Conservation (phyloP, 2,113 vertebrate species). For the Phrynosoma platyrhinos region DNA sequence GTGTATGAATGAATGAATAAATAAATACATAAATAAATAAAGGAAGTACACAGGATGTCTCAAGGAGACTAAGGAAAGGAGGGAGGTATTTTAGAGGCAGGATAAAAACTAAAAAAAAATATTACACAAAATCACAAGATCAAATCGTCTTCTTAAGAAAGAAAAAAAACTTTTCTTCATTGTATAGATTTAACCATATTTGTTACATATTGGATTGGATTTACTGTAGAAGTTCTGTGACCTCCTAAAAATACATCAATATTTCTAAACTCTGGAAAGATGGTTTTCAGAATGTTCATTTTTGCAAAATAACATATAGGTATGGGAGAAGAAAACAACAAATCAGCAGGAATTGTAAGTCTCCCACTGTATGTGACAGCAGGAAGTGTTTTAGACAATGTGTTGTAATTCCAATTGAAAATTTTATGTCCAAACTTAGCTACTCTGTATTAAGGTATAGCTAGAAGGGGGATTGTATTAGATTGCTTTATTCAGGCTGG, state of each 20-base stretch:
- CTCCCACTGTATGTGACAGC: slow-evolving; percentile 28
- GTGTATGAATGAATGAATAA: too few relatives aligned
- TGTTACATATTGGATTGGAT: neutral
- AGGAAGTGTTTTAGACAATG: slow-evolving; percentile 38
- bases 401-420: neutral
- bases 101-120: neutral
- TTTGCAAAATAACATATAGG: slow-evolving; percentile 61
- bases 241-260: slow-evolving; percentile 47
- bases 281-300: slow-evolving; percentile 51
- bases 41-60: too few relatives aligned
- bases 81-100: neutral
- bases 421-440: too few relatives aligned
- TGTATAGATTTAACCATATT: slow-evolving; percentile 21
- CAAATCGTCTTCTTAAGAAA: slow-evolving; percentile 30
- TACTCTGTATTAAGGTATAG: too few relatives aligned
- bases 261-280: slow-evolving; percentile 50
- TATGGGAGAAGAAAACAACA: slow-evolving; percentile 50
- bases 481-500: too few relatives aligned
- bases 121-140: neutral
- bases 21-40: too few relatives aligned
- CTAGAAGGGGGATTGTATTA: too few relatives aligned
- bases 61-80: neutral
- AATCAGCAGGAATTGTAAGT: slow-evolving; percentile 48
- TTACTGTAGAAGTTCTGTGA: slow-evolving; percentile 32
- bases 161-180: neutral